Percentiles rank a stretch among this genome's conserved stretches.
These are phyloP conservation scores for Thrips palmi DNA, from an alignment of 1,140 invertebrate genomes.

Conservation along the genomic window DNA sequence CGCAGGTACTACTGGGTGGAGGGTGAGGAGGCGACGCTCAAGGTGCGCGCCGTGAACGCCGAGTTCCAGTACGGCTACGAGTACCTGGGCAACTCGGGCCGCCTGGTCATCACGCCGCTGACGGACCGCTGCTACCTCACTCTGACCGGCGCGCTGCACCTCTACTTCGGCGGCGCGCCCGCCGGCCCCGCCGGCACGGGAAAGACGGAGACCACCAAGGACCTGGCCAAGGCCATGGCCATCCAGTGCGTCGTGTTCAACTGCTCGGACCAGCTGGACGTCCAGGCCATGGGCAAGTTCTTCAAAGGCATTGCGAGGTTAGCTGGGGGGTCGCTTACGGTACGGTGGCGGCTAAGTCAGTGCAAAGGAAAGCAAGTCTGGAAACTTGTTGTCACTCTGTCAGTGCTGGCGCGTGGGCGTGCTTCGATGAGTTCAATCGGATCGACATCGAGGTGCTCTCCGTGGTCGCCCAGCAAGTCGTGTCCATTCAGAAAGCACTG, in stretches of 20 bases:
- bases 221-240: conserved; percentile 53
- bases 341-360: no score
- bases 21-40: conserved; percentile 8
- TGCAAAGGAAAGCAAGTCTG: not conserved
- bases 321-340: no score
- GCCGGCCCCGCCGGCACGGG: conserved; percentile 57
- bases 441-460: conserved; percentile 49
- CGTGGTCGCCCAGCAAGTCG: conserved; percentile 39
- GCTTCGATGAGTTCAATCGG: conserved; percentile 60
- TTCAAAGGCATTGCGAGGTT: conserved; percentile 33
- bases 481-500: conserved; percentile 39
- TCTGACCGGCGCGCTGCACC: conserved; percentile 43
- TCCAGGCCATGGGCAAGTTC: conserved; percentile 49
- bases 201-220: conserved; percentile 58
- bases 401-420: conserved; percentile 52
- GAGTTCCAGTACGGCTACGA: conserved; percentile 44
- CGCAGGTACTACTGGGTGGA: conserved; percentile 14
- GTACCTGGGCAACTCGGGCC: conserved; percentile 42
- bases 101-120: conserved; percentile 62
- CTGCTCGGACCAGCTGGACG: conserved; percentile 54
- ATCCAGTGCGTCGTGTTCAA: conserved; percentile 61
- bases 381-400: conserved; percentile 10
- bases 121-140: conserved; percentile 56
- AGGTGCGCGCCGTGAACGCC: conserved; percentile 37
- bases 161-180: conserved; percentile 52